phyloP scores from a whole-genome alignment of 2,797 vertebrate species.

The Petrocephalus sullivani region DNA sequence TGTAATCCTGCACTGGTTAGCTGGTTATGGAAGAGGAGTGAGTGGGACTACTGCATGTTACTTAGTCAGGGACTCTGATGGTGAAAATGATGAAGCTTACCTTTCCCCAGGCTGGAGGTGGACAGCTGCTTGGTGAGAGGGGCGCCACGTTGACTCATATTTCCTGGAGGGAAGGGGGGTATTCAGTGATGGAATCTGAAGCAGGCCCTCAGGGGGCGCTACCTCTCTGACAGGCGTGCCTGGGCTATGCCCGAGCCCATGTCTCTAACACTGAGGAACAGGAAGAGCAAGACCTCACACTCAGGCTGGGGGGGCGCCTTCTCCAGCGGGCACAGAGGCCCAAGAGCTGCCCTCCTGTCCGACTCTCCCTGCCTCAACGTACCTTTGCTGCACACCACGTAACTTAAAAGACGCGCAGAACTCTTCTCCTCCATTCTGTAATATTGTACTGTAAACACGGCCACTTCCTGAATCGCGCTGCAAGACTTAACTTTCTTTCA shows the following conservation, averaged over 20 bases:
- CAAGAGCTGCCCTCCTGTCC: neutral
- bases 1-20: neutral
- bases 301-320: neutral
- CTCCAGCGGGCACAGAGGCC: neutral
- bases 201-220: neutral
- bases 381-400: neutral
- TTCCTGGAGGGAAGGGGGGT: conserved; percentile 54
- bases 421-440: neutral
- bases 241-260: neutral
- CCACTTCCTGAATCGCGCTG: neutral
- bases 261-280: neutral
- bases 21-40: neutral
- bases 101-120: conserved; percentile 46
- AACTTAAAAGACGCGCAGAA: neutral
- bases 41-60: neutral
- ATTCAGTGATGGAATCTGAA: conserved; percentile 29
- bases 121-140: conserved; percentile 58
- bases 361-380: neutral
- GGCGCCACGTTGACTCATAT: conserved; percentile 43
- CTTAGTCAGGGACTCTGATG: neutral
- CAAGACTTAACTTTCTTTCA: neutral
- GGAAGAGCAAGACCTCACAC: neutral
- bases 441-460: neutral
- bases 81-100: conserved; percentile 38
- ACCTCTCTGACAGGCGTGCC: neutral